These are phyloP conservation scores for Sympetrum striolatum DNA, from an alignment of 2,888 invertebrate species.

Conservation along the genomic window DNA sequence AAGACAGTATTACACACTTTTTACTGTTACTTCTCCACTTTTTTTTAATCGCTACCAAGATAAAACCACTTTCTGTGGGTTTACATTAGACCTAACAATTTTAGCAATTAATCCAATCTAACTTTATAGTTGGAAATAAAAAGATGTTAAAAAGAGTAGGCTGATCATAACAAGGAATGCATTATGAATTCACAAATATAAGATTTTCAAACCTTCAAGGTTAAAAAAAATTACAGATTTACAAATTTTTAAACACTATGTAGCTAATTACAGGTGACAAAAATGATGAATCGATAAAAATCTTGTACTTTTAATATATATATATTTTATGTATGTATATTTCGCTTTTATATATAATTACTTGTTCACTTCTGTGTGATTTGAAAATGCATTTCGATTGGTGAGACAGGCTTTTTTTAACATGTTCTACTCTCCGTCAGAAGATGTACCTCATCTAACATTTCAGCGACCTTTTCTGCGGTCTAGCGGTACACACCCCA, in stretches of 20 bases:
- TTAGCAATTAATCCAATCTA: constrained; percentile 41
- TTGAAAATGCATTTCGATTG: constrained; percentile 39
- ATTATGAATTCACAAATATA: constrained; percentile 39
- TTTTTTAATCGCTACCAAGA: constrained; percentile 31
- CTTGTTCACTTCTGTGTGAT: constrained; percentile 38
- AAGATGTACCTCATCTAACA: constrained; percentile 19
- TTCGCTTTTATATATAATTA: constrained; percentile 37
- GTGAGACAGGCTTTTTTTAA: constrained; percentile 33
- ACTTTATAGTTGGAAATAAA: constrained; percentile 26
- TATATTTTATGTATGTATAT: constrained; percentile 39
- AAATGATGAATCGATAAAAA: constrained; percentile 39
- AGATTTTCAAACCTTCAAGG: constrained; percentile 34
- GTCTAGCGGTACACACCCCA: constrained; percentile 23
- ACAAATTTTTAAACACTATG: constrained; percentile 41
- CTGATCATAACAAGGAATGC: constrained; percentile 44
- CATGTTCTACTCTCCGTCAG: constrained; percentile 37
- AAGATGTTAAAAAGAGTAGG: constrained; percentile 36
- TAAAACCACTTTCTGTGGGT: constrained; percentile 25
- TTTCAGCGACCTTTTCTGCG: neutral
- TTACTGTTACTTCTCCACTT: constrained; percentile 21
- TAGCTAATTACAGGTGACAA: constrained; percentile 44
- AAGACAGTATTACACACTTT: constrained; percentile 35
- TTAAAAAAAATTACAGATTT: constrained; percentile 42
- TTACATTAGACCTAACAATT: constrained; percentile 40
- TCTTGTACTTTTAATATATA: constrained; percentile 43